Base-by-base conservation (phyloP, 2,797 vertebrate genomes). In the Ceryle rudis region DNA sequence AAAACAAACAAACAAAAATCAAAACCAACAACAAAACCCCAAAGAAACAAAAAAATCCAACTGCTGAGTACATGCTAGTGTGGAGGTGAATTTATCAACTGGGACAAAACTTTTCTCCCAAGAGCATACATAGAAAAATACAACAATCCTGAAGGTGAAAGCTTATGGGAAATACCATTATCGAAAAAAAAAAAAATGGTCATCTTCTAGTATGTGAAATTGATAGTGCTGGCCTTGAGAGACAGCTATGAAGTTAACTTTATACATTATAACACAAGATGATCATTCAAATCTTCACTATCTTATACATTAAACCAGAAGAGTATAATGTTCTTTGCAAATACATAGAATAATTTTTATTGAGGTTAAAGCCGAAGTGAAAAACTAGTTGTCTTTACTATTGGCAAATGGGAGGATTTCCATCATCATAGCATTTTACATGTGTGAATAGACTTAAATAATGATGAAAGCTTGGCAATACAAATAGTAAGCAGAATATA, bases 321-420 rank as follows among this genome's bases (percentile, higher is more conserved):
- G 13, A 33, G 14, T 66, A n/a, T 57, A 88, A 86, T 46, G 8
- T 17, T 64, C 47, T 88, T 83, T 13, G 4, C 29, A 72, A 74
- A 64, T 67, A 89, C 90, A 86, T 29, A 82, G n/a, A 89, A 89
- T 28, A 69, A 10, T 19, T 96, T 86, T 82, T 64, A 83, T 35
- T 67, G 58, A 88, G 52, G 60, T 52, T 55, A 71, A 82, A 58
- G 51, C 42, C 74, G 49, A 49, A 74, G 9, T 55, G 21, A 86
- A 88, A 91, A 95, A 77, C 41, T 20, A 71, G 49, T 93, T 82
- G 60, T 91, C 69, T 80, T 72, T 87, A 65, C 21, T 69, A 85
- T 54, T 42, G 58, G 31, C 31, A 89, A 89, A 87, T 35, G 14
- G 46, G 64, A 94, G 42, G 14, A 49, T 14, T 49, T 49, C 47